These are phyloP conservation scores for Aphidius gifuensis DNA, from an alignment of 1,140 invertebrate genomes.

Conservation along the genomic window DNA sequence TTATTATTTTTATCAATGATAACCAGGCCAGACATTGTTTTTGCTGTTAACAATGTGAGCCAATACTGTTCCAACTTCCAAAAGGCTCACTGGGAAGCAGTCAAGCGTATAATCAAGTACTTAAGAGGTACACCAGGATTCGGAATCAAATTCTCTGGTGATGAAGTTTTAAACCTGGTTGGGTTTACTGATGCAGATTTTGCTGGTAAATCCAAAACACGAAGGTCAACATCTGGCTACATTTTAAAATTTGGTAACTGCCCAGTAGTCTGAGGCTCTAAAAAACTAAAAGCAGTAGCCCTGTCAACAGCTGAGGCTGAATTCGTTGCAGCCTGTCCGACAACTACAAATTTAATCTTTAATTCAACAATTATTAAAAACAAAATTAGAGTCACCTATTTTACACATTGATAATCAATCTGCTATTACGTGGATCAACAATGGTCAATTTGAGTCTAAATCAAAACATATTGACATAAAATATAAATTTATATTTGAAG, in stretches of 20 bases:
- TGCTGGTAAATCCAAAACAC: slow-evolving; percentile 29
- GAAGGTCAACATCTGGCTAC: slow-evolving; percentile 37
- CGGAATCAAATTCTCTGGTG: not conserved
- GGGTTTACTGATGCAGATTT: slow-evolving; percentile 38
- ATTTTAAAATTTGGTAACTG: slow-evolving; percentile 28
- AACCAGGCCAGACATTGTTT: slow-evolving; percentile 15
- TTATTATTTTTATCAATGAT: slow-evolving; percentile 1
- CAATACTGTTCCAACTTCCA: not conserved
- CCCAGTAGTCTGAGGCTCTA: slow-evolving; percentile 35
- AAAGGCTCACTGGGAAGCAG: not conserved
- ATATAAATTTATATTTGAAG: slow-evolving; percentile 33
- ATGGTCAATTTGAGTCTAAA: slow-evolving; percentile 27
- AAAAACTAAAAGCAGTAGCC: slow-evolving; percentile 34
- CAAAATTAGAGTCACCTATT: slow-evolving; percentile 11
- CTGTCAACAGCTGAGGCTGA: slow-evolving; percentile 31
- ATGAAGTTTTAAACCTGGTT: slow-evolving; percentile 1
- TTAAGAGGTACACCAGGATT: not conserved
- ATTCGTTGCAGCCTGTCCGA: slow-evolving; percentile 8
- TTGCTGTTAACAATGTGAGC: slow-evolving; percentile 5
- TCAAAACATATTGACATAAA: slow-evolving; percentile 35
- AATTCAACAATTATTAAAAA: not conserved
- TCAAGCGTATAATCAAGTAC: slow-evolving; percentile 1
- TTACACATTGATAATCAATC: slow-evolving; percentile 29
- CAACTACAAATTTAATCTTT: not conserved
- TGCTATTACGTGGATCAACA: not conserved